Percentiles rank a stretch among this genome's conserved stretches.
phyloP scores from a whole-genome alignment of 1,140 invertebrate genomes.

The Drosophila ananassae region DNA sequence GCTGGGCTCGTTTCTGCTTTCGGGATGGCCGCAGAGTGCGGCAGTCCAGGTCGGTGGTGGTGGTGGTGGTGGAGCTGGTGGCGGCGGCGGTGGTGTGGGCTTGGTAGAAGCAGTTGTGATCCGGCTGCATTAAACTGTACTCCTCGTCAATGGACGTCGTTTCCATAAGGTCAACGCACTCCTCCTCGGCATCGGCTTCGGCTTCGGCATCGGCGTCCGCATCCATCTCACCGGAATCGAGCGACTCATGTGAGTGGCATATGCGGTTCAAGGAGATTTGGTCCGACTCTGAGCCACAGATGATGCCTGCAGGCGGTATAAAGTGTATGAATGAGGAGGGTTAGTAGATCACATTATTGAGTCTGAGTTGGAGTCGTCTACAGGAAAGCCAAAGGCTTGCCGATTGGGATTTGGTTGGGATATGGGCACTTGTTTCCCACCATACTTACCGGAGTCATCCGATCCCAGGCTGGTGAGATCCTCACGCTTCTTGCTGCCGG shows the following conservation, averaged over 20 bases:
- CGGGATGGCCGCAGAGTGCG: constrained; percentile 71
- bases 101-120: constrained; percentile 73
- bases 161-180: constrained; percentile 84
- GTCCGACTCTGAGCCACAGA: constrained; percentile 89
- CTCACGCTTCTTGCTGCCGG: constrained; percentile 85
- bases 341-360: no score
- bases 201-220: constrained; percentile 84
- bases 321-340: constrained; percentile 19
- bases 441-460: constrained; percentile 89
- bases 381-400: constrained; percentile 31
- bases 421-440: no score
- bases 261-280: constrained; percentile 84
- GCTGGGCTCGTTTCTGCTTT: constrained; percentile 64
- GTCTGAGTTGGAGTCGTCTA: background rate
- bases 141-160: constrained; percentile 83
- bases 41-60: constrained; percentile 62
- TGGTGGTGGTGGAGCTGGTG: constrained; percentile 17
- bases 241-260: constrained; percentile 87
- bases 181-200: constrained; percentile 79
- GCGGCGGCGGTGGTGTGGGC: constrained; percentile 21
- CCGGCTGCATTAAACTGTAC: constrained; percentile 74
- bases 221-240: constrained; percentile 88
- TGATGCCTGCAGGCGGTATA: constrained; percentile 85
- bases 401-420: background rate
- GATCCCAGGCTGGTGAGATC: constrained; percentile 91